phyloP scores from a whole-genome alignment of 2,797 vertebrate species.

The Argyrosomus regius region DNA sequence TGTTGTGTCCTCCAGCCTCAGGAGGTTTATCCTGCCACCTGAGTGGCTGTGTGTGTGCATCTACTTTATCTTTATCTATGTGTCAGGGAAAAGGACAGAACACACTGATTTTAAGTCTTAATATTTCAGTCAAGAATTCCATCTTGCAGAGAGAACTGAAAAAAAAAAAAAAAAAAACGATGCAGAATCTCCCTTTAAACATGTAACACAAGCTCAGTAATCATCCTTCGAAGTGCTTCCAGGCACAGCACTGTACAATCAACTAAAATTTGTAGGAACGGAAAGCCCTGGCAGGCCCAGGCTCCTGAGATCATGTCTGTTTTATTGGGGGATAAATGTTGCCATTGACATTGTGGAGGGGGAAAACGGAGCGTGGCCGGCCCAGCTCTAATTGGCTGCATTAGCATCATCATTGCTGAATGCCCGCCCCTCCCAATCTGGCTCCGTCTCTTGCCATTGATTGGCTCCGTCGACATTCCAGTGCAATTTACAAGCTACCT shows the following conservation, averaged over 20 bases:
- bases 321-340: conserved; percentile 82
- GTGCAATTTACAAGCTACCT: conserved; percentile 72
- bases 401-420: conserved; percentile 75
- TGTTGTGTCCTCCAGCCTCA: conserved; percentile 28
- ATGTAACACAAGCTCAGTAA: conserved; percentile 71
- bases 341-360: conserved; percentile 71
- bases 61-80: not conserved
- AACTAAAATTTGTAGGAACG: conserved; percentile 71
- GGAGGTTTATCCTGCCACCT: conserved; percentile 37
- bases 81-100: not conserved
- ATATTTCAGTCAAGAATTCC: conserved; percentile 32
- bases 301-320: conserved; percentile 78
- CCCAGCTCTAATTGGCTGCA: conserved; percentile 78
- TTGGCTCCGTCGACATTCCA: conserved; percentile 77
- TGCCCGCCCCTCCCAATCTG: conserved; percentile 58
- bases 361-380: conserved; percentile 38
- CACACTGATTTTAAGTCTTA: conserved; percentile 16
- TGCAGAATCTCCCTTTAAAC: conserved; percentile 60
- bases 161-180: not conserved
- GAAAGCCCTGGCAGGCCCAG: conserved; percentile 70
- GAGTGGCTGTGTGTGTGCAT: conserved; percentile 10
- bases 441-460: conserved; percentile 44
- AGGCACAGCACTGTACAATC: conserved; percentile 76
- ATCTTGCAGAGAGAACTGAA: not conserved
- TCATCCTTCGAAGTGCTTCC: conserved; percentile 72